Evolutionary conservation across 2,113 vertebrate species (phyloP), one percentile per base, ranked within the genome.

Genomic region (Leptosomus discolor): DNA sequence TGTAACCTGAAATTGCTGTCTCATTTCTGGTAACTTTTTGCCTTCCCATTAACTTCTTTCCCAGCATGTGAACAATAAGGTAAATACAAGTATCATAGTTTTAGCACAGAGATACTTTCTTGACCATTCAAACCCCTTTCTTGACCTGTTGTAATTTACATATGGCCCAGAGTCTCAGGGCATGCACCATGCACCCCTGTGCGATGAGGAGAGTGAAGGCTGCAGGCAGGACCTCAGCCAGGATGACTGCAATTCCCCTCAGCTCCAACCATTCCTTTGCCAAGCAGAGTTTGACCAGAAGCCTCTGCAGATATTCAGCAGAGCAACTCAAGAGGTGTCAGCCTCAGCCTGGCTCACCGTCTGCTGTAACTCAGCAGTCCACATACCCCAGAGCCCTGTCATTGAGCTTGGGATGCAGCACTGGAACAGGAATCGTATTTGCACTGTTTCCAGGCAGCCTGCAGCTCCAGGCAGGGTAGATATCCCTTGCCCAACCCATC

Each of bases 371-470:
- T 64, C 15, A 17, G 9, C 41, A 58, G 43, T 23, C 51, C 0
- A 1, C 45, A 23, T 20, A 23, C 17, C n/a, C 64, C 15, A 37
- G 54, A 30, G 41, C 16, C 39, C 51, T 41, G 20, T 41, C 3
- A 1, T 5, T 89, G 22, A 68, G 29, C 26, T 54, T 43, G 41
- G 54, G 36, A 74, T 0, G 0, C 22, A 54, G n/a, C 0, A 0
- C 41, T 56, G 36, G 41, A 39, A 46, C 37, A 48, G 30, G 24
- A 74, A 79, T 15, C 0, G 0, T 43, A 36, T 36, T 24, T 54
- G 30, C 46, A 11, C 16, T 32, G 45, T 53, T 73, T 65, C 39
- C 65, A 73, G 67, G 39, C 0, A 2, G 39, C 48, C 37, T 75
- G 87, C 43, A 85, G 23, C 54, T 69, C 68, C 16, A n/a, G 41